Base-by-base conservation (phyloP, 2,797 vertebrate species). In the Tragopan temminckii region DNA sequence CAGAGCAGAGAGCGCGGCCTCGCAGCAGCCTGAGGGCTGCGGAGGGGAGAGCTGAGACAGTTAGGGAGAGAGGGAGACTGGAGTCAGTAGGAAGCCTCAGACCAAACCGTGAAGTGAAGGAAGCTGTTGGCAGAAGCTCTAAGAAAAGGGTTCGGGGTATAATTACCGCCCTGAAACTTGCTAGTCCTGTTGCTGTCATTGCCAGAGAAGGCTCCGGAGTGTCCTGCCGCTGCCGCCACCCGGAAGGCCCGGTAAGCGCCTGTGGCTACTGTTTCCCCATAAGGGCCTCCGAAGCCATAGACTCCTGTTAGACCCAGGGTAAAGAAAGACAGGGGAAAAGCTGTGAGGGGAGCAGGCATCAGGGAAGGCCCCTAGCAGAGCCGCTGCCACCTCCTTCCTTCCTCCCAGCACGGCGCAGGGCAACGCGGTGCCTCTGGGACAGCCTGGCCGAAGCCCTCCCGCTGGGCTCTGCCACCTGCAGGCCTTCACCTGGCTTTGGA, bases 161-260 rank as follows among this genome's bases (percentile, higher is more conserved):
- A 98, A 98, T 98, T 98, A 98, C 98, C 98, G 97, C 97, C 98
- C 97, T 98, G 98, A 97, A 98, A 97, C 98, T 98, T 98, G 98
- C 97, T 98, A 98, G 98, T 98, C 97, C 98, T 98, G 98, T 97
- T 95, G 98, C 95, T 97, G 96, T 98, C 98, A 96, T 94, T 97
- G 97, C 98, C 97, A 91, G 97, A 97, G 97, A 98, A 98, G 97
- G 97, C 97, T 97, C 98, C 97, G 72, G 97, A 98, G 97, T 97
- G 98, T 98, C 98, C 98, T 94, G 97, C 94, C n/a, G 97, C 95
- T 93, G 97, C 96, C 16, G 98, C 96, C 96, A 98, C 96, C 79
- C 98, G 98, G 97, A 98, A 98, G 96, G 98, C 97, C 97, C 97
- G 98, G 97, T 98, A 98, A 81, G 98, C 94, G 87, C 97, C 98